Conservation (phyloP, 2,888 invertebrate species). For the Serrognathus titanus region DNA sequence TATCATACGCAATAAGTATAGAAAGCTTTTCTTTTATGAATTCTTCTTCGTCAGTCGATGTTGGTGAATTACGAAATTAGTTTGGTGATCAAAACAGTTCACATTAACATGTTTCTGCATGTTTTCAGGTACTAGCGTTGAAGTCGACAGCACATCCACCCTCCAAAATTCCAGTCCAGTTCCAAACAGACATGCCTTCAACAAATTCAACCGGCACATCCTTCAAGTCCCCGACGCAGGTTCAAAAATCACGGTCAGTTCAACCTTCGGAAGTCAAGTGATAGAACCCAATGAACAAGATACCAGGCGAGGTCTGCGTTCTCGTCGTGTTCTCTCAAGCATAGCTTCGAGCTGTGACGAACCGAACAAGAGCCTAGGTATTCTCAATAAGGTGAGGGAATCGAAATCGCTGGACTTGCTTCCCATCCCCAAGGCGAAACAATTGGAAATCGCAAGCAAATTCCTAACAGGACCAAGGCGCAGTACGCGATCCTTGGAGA, state of each 20-base stretch:
- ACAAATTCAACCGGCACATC: slow-evolving; percentile 50
- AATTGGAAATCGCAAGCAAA: slow-evolving; percentile 22
- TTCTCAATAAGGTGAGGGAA: slow-evolving; percentile 52
- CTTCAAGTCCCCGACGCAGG: slow-evolving; percentile 53
- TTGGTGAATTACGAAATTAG: too few species aligned
- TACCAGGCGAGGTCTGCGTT: slow-evolving; percentile 32
- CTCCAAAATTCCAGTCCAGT: slow-evolving; percentile 55
- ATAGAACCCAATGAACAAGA: slow-evolving; percentile 35
- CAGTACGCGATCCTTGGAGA: slow-evolving; percentile 49
- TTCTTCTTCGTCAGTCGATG: too few species aligned
- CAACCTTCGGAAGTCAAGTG: slow-evolving; percentile 44
- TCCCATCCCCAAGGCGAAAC: slow-evolving; percentile 41
- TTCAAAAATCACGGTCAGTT: slow-evolving; percentile 52
- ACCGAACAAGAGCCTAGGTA: slow-evolving; percentile 42
- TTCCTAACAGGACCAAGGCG: slow-evolving; percentile 23
- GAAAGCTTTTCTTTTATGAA: too few species aligned
- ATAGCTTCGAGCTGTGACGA: slow-evolving; percentile 65
- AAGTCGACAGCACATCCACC: slow-evolving; percentile 56
- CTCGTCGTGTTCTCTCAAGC: slow-evolving; percentile 59
- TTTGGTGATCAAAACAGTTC: too few species aligned
- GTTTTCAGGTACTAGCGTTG: slow-evolving; percentile 48
- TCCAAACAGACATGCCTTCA: slow-evolving; percentile 35
- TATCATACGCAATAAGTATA: too few species aligned
- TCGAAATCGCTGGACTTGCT: slow-evolving; percentile 65
- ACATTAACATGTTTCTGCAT: too few species aligned